These are phyloP conservation scores for Ctenoplectra terminalis DNA, from an alignment of 1,140 invertebrate genomes.

Conservation along the genomic window DNA sequence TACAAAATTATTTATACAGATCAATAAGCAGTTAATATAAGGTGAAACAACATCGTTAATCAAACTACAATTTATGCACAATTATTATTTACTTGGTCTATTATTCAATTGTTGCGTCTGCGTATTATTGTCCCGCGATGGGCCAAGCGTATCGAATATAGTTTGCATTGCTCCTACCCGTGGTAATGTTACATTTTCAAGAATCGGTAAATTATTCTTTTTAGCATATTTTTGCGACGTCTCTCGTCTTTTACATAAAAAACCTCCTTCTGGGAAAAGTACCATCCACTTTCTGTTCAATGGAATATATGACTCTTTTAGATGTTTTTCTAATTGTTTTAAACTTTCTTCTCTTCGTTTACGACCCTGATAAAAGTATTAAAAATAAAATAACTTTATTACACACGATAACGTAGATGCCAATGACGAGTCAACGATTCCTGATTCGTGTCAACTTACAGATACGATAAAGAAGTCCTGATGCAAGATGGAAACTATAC, in stretches of 20 bases:
- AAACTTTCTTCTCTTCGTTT: constrained; percentile 89
- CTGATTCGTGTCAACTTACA: constrained; percentile 84
- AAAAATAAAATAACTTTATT: constrained; percentile 39
- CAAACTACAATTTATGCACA: constrained; percentile 20
- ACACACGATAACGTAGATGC: constrained; percentile 27
- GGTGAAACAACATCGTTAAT: background rate
- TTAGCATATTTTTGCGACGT: constrained; percentile 94
- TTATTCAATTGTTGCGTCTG: constrained; percentile 71
- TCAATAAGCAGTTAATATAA: background rate
- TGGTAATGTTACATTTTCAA: constrained; percentile 94
- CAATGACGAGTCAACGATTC: constrained; percentile 24
- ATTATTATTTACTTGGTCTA: constrained; percentile 74
- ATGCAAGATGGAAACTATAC: constrained; percentile 94
- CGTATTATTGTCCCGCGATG: constrained; percentile 72
- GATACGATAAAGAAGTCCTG: constrained; percentile 97
- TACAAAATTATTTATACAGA: background rate
- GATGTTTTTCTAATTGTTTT: constrained; percentile 87
- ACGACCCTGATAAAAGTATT: constrained; percentile 86
- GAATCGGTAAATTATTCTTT: constrained; percentile 92
- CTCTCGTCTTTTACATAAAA: constrained; percentile 93
- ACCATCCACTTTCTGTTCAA: constrained; percentile 93
- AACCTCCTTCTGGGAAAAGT: constrained; percentile 97
- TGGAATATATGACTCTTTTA: constrained; percentile 89
- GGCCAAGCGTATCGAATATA: constrained; percentile 87
- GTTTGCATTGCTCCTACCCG: constrained; percentile 93